Base-by-base conservation (phyloP, 1,140 invertebrate genomes). In the Orius laevigatus region DNA sequence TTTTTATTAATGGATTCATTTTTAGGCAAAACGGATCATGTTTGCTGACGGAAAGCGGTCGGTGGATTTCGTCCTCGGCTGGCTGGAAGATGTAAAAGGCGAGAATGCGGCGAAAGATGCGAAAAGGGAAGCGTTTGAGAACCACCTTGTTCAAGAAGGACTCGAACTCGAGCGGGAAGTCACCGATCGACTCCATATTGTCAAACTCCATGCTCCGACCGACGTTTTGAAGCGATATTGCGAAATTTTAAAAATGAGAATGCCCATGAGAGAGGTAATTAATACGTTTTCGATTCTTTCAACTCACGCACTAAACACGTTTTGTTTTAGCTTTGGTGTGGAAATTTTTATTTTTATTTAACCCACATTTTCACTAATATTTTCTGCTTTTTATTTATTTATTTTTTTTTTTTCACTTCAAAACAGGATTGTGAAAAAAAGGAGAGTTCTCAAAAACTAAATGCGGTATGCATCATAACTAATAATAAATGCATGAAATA, bases 201-300 rank as follows among this genome's bases (percentile, higher is more conserved):
- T 83, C 56, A 84, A 83, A 73, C 77, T 96, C 51, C 87, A 94
- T 66, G 84, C 85, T 3, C 85, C 93, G 0, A 70, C 76, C 58
- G 72, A 82, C 60, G 85, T 97, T 3, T 63, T 97, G 39, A 74
- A 78, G 53, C 75, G 85, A 56, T 95, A 96, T 67, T 81, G 87
- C 46, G 93, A 97, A 68, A 81, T 96, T 57, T 71, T 95, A 56
- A 93, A 92, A 63, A 71, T 97, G 20, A 76, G 90, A 64, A 84
- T 96, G 82, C 90, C 92, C 10, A 90, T 97, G 76, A 88, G 85
- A 71, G 78, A 85, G 68, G 73, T 87, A 57, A 58, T 40, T 50
- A 25, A 25, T 4, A 25, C n/a, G n/a, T 25, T 25, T 25, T 25
- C 3, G 8, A 25, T 25, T 4, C 3, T 25, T 4, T 4, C 25